Percentiles rank a stretch among this genome's conserved stretches.
Evolutionary conservation across 2,888 invertebrate species (phyloP).

Genomic region (Zaprionus lineosus): DNA sequence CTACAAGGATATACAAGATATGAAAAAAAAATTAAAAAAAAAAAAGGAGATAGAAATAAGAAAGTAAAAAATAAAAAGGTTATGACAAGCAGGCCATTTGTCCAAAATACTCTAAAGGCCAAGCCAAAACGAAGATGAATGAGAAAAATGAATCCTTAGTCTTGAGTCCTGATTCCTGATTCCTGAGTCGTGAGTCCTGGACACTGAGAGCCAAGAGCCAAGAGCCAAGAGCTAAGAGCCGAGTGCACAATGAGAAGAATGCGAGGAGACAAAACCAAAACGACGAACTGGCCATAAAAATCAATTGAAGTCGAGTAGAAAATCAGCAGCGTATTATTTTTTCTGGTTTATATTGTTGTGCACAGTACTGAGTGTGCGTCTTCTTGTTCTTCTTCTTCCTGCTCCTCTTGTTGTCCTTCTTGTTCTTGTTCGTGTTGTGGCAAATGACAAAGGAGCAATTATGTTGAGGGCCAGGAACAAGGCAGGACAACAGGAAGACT

Average conservation of each 20-base stretch:
- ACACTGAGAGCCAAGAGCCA: too few species aligned
- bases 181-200: too few species aligned
- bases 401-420: conserved; percentile 7
- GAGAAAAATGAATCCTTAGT: conserved; percentile 36
- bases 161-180: too few species aligned
- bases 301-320: conserved; percentile 76
- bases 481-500: neutral
- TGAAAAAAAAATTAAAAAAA: conserved; percentile 52
- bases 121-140: conserved; percentile 49
- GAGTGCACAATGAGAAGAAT: conserved; percentile 26
- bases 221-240: conserved; percentile 29
- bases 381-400: conserved; percentile 35
- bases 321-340: conserved; percentile 69
- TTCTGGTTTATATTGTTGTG: conserved; percentile 18
- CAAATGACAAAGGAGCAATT: conserved; percentile 74
- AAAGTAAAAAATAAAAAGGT: conserved; percentile 60
- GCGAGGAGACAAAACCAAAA: conserved; percentile 20
- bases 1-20: conserved; percentile 32
- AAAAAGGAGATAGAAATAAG: conserved; percentile 61
- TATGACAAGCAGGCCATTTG: conserved; percentile 74
- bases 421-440: conserved; percentile 51
- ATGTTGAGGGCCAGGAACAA: conserved; percentile 43
- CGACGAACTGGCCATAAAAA: conserved; percentile 55
- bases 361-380: conserved; percentile 5
- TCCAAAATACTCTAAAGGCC: conserved; percentile 49